Percentiles rank a stretch among this genome's conserved stretches.
phyloP scores from a whole-genome alignment of 1,140 invertebrate genomes.

The Papilio polyxenes region DNA sequence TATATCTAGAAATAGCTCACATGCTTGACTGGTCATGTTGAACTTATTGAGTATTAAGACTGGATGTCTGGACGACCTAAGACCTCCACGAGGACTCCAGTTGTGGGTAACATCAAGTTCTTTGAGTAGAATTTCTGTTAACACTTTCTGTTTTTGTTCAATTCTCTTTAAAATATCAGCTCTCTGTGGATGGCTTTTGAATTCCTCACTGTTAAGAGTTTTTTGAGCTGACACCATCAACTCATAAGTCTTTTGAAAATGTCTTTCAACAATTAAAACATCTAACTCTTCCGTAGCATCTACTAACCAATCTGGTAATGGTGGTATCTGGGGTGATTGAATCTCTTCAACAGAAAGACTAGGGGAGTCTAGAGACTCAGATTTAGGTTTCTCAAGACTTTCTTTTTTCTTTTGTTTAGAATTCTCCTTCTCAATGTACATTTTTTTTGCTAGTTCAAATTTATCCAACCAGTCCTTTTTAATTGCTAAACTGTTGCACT shows the following conservation, averaged over 20 bases:
- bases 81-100: constrained; percentile 95
- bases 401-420: constrained; percentile 82
- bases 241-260: constrained; percentile 96
- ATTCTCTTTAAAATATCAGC: constrained; percentile 80
- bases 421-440: constrained; percentile 86
- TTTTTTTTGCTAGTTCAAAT: constrained; percentile 95
- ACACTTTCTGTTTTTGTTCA: constrained; percentile 87
- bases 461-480: constrained; percentile 98
- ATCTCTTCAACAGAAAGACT: constrained; percentile 78
- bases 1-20: constrained; percentile 92
- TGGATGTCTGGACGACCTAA: constrained; percentile 91
- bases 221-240: constrained; percentile 85
- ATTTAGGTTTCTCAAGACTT: constrained; percentile 67
- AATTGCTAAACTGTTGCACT: constrained; percentile 91
- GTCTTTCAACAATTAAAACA: constrained; percentile 97
- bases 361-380: constrained; percentile 74
- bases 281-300: constrained; percentile 97
- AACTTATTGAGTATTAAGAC: constrained; percentile 93
- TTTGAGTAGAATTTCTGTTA: constrained; percentile 92
- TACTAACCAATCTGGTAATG: constrained; percentile 92
- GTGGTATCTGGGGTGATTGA: constrained; percentile 81
- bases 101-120: constrained; percentile 94
- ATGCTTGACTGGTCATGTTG: constrained; percentile 89
- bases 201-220: constrained; percentile 73
- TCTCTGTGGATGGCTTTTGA: constrained; percentile 69